These are phyloP conservation scores for Salminus brasiliensis DNA, from an alignment of 2,113 vertebrate species.

Conservation along the genomic window DNA sequence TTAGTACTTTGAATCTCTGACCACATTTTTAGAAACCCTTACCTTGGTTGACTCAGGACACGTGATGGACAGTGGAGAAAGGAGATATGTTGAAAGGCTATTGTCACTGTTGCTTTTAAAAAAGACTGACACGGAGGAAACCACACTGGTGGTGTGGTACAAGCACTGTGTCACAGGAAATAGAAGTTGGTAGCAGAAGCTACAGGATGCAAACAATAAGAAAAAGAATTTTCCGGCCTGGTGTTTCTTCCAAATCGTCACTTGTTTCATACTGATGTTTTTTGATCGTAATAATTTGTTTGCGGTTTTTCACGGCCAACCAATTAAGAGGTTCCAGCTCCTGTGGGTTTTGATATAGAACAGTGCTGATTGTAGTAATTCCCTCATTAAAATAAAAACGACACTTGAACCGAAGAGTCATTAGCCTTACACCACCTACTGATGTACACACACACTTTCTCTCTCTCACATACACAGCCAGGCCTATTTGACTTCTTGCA, in stretches of 20 bases:
- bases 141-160: too few species aligned
- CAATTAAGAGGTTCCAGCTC: conserved; percentile 29
- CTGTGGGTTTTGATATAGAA: conserved; percentile 21
- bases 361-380: background rate
- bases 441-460: conserved; percentile 14
- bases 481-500: background rate
- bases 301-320: background rate
- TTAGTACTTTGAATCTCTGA: too few species aligned
- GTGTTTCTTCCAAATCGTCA: background rate
- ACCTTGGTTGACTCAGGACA: too few species aligned
- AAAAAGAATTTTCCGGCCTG: background rate
- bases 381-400: conserved; percentile 14
- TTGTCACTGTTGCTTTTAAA: too few species aligned
- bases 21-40: too few species aligned
- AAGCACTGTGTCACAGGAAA: too few species aligned
- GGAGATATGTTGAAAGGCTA: too few species aligned
- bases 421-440: conserved; percentile 22
- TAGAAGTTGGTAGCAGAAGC: too few species aligned
- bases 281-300: background rate
- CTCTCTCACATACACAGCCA: conserved; percentile 26
- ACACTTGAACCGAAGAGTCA: conserved; percentile 3
- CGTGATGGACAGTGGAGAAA: too few species aligned
- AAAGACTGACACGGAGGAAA: too few species aligned
- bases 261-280: background rate
- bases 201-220: background rate